Base-by-base conservation (phyloP, 2,113 vertebrate species). In the Neolamprologus toae region DNA sequence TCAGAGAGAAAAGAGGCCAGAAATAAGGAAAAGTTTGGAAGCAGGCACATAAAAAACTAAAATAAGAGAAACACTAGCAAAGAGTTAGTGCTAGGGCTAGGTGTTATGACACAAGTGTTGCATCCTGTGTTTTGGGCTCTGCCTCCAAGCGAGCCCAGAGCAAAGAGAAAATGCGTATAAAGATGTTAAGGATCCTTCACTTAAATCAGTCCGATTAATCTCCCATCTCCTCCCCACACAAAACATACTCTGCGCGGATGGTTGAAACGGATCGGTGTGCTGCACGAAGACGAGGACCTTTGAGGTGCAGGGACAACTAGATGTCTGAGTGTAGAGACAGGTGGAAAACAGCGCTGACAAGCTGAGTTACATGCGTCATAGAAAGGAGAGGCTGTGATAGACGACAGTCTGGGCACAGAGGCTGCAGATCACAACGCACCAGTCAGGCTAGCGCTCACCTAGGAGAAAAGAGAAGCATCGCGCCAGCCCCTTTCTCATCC, bases 341-440 rank as follows among this genome's bases (percentile, higher is more conserved):
- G 88, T 81, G 83, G 90, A 91, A 91, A 90, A 89, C 90, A 81
- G 82, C 90, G 73, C 88, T 91, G 93, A 92, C 93, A 90, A 87
- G 93, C 87, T 83, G 91, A 95, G 93, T 90, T 92, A 92, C 93
- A 93, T 76, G 90, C 91, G 91, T 93, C 93, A 91, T 80, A 81
- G 90, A 19, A 47, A 57, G 66, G 78, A 87, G 54, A 83, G 87
- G 78, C 86, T 82, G 82, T 90, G 91, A 93, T 85, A 88, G 89
- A 86, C 73, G 49, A 83, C 90, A 91, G 80, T 82, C 79, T 71
- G 92, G 90, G 86, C 78, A 51, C 86, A 91, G 85, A 90, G 54
- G 90, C 86, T 90, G 90, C 85, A 73, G 71, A 92, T 94, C 93
- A 92, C 85, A 92, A 92, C 88, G 68, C 87, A 86, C 59, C 90